Evolutionary conservation across 1,140 invertebrate genomes (phyloP), one percentile per base, ranked within the genome.

Genomic region (Diachasma alloeum): DNA sequence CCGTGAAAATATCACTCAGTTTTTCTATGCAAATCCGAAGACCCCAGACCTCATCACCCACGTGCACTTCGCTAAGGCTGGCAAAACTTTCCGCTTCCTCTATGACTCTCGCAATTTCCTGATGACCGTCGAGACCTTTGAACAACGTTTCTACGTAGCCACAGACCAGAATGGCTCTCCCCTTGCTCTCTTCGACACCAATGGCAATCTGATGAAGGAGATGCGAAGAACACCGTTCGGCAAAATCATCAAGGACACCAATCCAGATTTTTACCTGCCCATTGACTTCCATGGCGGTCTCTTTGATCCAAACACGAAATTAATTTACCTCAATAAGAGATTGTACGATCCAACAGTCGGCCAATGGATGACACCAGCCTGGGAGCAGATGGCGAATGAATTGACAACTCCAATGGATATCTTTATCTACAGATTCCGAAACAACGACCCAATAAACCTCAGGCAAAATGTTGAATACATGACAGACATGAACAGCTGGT

Each of bases 291-390:
- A 97, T 83, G 97, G 97, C 6, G 96, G 97, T 83, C 90, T 96
- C 78, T 91, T 97, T 77, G 94, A 97, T 90, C 93, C 93, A 17
- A 93, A 97, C 85, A 94, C 96, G 0, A 95, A 96, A 76, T 89
- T 99, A 22, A 91, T 98, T 2, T 96, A 97, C 84, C 90, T 97
- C 69, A 93, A 94, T 63, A 94, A 94, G 71, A 91, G 97, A 71
- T 91, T 97, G 66, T 99, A 99, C 86, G 97, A 99, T 89, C 96
- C 97, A 0, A 92, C 94, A 0, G 95, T 97, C 46, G 97, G 97
- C 3, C 96, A 98, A 83, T 99, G 97, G 96, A 95, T 98, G 92
- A 96, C 96, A 0, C 97, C 97, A 0, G 93, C 95, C 36, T 98
- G 97, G 95, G 94, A 96, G 81, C 92, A 94, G 77, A 91, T 97